Evolutionary conservation across 37 sponge, comb jelly and placozoan genomes (phyloP).

Genomic region (Haliclona indistincta): DNA sequence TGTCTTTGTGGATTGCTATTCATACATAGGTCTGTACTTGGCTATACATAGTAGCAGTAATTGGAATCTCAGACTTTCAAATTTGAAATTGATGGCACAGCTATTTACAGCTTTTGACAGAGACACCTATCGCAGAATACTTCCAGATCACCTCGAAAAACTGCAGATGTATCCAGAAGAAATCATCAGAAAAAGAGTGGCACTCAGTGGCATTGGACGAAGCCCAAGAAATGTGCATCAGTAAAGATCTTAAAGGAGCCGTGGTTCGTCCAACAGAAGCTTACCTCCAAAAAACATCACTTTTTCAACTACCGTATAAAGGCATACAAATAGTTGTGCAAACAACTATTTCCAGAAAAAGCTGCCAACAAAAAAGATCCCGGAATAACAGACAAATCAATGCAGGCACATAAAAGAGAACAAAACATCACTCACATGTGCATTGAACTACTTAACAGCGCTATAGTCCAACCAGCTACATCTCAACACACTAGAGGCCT

Average conservation of each 20-base stretch:
- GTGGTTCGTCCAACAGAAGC: constrained; percentile 14
- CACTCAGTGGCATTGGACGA: constrained; percentile 22
- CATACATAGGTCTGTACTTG: constrained; percentile 10
- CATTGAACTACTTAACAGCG: too few species aligned
- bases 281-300: constrained; percentile 39
- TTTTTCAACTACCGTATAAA: constrained; percentile 31
- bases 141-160: too few species aligned
- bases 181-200: not conserved
- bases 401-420: too few species aligned
- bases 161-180: constrained; percentile 1
- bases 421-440: too few species aligned
- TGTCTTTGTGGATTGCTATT: constrained; percentile 8
- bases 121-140: not conserved
- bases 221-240: constrained; percentile 29
- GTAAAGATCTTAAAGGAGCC: constrained; percentile 24
- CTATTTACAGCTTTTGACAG: too few species aligned
- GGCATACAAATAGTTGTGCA: not conserved
- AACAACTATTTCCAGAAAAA: constrained; percentile 25
- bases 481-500: too few species aligned
- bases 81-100: too few species aligned
- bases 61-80: too few species aligned
- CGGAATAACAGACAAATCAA: too few species aligned
- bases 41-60: not conserved
- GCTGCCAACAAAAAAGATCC: too few species aligned
- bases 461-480: too few species aligned